Evolutionary conservation across 1,140 invertebrate genomes (phyloP).

Genomic region (Teleopsis dalmanni): DNA sequence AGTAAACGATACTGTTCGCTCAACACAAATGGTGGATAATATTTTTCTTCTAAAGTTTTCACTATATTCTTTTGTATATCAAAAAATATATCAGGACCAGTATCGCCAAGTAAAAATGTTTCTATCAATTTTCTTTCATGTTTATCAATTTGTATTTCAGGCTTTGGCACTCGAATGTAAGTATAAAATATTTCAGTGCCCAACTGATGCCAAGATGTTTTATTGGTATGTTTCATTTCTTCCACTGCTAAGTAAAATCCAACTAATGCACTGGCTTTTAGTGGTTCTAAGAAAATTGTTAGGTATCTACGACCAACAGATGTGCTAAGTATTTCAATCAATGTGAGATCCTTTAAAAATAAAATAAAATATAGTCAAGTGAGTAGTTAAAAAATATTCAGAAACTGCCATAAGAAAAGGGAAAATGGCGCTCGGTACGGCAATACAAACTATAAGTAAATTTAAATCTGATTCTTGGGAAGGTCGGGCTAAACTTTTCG

Average conservation of each 20-base stretch:
- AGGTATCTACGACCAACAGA: slow-evolving; percentile 65
- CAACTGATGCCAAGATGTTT: slow-evolving; percentile 74
- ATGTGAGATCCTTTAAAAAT: slow-evolving; percentile 48
- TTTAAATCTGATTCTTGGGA: no score
- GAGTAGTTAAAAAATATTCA: no score
- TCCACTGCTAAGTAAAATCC: slow-evolving; percentile 85
- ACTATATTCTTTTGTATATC: slow-evolving; percentile 76
- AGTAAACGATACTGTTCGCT: slow-evolving; percentile 78
- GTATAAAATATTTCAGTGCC: slow-evolving; percentile 85
- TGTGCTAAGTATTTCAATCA: slow-evolving; percentile 61
- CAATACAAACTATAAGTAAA: no score
- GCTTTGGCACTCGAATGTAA: slow-evolving; percentile 69
- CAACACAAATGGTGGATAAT: slow-evolving; percentile 80
- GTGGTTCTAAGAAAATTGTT: slow-evolving; percentile 70
- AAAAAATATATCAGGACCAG: slow-evolving; percentile 79
- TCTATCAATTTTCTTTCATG: slow-evolving; percentile 70
- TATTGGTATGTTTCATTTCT: slow-evolving; percentile 64
- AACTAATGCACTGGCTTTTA: slow-evolving; percentile 70
- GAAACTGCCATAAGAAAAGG: background rate
- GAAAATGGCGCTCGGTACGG: no score
- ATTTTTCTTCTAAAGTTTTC: slow-evolving; percentile 72
- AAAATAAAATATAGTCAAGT: background rate
- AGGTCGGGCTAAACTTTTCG: no score
- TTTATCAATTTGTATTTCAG: slow-evolving; percentile 59
- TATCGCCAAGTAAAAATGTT: slow-evolving; percentile 71